Conservation (phyloP, 1,140 invertebrate species). For the Cherax destructor region DNA sequence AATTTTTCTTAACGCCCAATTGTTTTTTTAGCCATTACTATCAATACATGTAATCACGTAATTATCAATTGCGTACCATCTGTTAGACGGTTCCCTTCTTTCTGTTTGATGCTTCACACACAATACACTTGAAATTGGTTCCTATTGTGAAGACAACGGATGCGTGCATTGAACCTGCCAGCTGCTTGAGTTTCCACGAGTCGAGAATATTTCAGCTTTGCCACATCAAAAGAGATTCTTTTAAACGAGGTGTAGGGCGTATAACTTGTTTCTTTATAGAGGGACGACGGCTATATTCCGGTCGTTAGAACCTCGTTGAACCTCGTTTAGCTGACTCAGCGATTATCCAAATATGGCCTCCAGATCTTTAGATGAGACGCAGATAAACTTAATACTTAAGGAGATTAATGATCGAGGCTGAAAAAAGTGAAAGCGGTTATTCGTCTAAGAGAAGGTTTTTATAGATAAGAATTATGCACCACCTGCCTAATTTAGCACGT, state of each 20-base stretch:
- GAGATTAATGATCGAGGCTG: no score
- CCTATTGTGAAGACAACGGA: background rate
- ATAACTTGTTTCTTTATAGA: background rate
- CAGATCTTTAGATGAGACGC: no score
- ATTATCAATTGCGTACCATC: background rate
- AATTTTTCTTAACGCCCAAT: background rate
- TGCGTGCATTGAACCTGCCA: background rate
- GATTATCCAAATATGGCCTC: background rate
- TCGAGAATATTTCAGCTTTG: background rate
- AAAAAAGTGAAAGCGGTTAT: no score
- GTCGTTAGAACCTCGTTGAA: background rate
- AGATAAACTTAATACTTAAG: no score
- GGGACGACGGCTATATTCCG: background rate
- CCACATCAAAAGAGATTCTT: background rate
- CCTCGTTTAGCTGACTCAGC: background rate
- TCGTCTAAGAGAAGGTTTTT: no score
- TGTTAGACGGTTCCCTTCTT: background rate
- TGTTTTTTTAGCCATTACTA: background rate
- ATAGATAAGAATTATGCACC: no score
- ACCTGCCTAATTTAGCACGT: no score
- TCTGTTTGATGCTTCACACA: background rate
- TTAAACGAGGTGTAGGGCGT: background rate
- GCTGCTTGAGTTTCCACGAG: background rate
- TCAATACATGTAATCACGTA: background rate
- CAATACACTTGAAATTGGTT: background rate